A percentile compares a stretch with the other conserved stretches of the same genome.
These are phyloP conservation scores for Acronicta aceris DNA, from an alignment of 2,888 invertebrate species.

Conservation along the genomic window DNA sequence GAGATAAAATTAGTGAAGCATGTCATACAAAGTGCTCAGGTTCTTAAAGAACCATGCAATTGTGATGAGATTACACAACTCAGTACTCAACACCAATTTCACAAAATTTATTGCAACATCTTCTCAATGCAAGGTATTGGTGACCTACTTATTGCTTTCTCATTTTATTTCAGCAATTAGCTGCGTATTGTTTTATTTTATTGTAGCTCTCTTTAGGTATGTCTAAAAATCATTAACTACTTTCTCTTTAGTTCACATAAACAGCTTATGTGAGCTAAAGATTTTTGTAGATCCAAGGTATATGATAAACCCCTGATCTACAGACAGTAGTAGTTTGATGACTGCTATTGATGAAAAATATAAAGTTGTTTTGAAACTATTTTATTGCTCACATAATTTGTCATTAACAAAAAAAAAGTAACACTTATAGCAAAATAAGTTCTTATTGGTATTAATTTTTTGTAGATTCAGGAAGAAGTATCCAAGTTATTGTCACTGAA, in stretches of 20 bases:
- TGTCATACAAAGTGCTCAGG: conserved; percentile 74
- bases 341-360: too few relatives aligned
- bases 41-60: conserved; percentile 68
- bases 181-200: conserved; percentile 9
- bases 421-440: too few relatives aligned
- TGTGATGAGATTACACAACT: conserved; percentile 71
- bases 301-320: too few relatives aligned
- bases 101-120: conserved; percentile 81
- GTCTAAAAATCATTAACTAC: background rate
- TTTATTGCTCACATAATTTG: too few relatives aligned
- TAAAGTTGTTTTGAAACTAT: too few relatives aligned
- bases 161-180: conserved; percentile 25
- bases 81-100: conserved; percentile 66
- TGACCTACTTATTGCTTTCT: conserved; percentile 57
- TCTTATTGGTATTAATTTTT: conserved; percentile 4
- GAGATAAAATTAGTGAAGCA: conserved; percentile 70
- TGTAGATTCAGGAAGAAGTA: conserved; percentile 95
- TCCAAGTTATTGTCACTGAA: conserved; percentile 94
- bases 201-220: background rate
- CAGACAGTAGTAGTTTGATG: too few relatives aligned
- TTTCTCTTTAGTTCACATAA: too few relatives aligned
- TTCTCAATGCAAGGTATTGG: conserved; percentile 81
- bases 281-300: too few relatives aligned
- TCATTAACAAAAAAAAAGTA: too few relatives aligned
- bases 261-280: too few relatives aligned